Evolutionary conservation across 30 jellyfish, hydroid and myxozoan species (phyloP).

Genomic region (Catostylus mosaicus): DNA sequence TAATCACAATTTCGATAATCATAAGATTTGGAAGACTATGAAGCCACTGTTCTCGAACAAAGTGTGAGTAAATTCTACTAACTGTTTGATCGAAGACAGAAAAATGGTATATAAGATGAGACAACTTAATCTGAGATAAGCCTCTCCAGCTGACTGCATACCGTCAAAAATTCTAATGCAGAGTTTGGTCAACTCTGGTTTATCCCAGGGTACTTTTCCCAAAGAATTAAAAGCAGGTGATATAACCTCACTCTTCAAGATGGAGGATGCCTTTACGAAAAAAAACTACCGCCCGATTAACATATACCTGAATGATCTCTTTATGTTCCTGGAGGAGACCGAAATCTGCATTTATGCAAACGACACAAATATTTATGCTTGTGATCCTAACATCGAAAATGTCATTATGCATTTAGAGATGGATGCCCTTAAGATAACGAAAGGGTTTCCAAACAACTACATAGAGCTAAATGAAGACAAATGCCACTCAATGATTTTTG

Average conservation of each 20-base stretch:
- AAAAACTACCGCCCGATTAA: constrained; percentile 14
- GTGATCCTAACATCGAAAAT: constrained; percentile 2
- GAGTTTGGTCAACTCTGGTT: constrained; percentile 2
- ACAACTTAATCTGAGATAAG: constrained; percentile 13
- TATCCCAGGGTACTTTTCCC: constrained; percentile 21
- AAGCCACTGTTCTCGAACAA: too few relatives aligned
- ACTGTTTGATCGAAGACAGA: too few relatives aligned
- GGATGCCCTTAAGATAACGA: constrained; percentile 2
- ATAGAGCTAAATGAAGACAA: constrained; percentile 21
- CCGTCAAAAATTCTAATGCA: constrained; percentile 1
- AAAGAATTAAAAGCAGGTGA: constrained; percentile 17
- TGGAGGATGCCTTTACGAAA: background rate
- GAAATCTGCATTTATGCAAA: too few relatives aligned
- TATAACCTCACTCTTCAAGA: constrained; percentile 12
- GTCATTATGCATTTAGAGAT: constrained; percentile 25
- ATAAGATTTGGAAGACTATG: too few relatives aligned
- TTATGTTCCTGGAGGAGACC: background rate
- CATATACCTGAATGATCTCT: constrained; percentile 6
- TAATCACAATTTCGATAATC: too few relatives aligned
- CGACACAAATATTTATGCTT: constrained; percentile 38
- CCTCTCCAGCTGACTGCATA: constrained; percentile 14
- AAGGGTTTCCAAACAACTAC: constrained; percentile 14
- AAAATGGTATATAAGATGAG: background rate
- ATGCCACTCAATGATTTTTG: constrained; percentile 18
- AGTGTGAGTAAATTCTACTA: too few relatives aligned